Percentiles rank a stretch among this genome's conserved stretches.
These are phyloP conservation scores for Creontiades dilutus DNA, from an alignment of 2,888 invertebrate species.

Conservation along the genomic window DNA sequence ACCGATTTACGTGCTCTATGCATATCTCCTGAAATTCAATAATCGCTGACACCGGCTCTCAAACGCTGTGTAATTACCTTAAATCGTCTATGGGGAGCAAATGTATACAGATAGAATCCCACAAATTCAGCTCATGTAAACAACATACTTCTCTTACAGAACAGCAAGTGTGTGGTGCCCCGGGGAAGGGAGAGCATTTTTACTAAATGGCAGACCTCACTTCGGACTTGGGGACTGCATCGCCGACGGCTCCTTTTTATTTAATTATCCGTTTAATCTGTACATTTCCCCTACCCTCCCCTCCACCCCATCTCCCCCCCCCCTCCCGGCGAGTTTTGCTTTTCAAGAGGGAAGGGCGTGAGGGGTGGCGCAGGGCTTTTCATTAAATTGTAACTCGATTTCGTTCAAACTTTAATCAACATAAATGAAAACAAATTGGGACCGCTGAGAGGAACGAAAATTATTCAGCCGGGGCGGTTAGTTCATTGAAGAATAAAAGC, in stretches of 20 bases:
- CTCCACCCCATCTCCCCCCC: background rate
- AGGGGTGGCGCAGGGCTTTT: constrained; percentile 18
- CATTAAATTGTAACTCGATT: constrained; percentile 59
- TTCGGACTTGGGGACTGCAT: background rate
- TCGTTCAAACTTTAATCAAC: constrained; percentile 65
- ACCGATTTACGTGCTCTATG: too few species aligned
- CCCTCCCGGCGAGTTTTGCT: too few species aligned
- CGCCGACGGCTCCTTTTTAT: constrained; percentile 18
- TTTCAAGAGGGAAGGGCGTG: background rate
- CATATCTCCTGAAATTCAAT: too few species aligned
- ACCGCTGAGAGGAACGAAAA: background rate
- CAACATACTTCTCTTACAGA: too few species aligned
- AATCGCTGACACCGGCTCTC: too few species aligned
- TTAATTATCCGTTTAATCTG: constrained; percentile 53
- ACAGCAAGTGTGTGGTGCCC: too few species aligned
- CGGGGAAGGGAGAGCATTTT: background rate
- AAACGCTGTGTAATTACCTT: too few species aligned
- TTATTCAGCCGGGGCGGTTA: background rate
- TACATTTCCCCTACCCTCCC: background rate
- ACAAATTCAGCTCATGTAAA: too few species aligned
- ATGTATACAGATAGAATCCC: too few species aligned
- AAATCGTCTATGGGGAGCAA: too few species aligned
- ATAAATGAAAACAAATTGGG: constrained; percentile 59
- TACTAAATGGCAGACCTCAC: background rate
- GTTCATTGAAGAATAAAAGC: background rate